Conservation (phyloP, 2,888 invertebrate species). For the Acrobasis suavella region DNA sequence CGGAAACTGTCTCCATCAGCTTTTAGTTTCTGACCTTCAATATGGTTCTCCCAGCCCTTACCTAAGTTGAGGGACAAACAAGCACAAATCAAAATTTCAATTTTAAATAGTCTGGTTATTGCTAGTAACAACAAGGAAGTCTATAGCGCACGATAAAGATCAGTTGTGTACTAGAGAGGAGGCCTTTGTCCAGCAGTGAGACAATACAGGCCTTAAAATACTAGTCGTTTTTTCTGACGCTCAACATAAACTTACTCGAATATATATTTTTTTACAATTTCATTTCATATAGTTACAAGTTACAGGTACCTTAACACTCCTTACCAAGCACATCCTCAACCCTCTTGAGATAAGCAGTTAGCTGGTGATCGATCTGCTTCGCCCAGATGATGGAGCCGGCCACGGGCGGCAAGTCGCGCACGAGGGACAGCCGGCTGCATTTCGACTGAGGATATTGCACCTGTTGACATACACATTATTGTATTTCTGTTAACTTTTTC, state of each 20-base stretch:
- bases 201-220: too few species aligned
- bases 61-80: conserved; percentile 67
- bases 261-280: too few species aligned
- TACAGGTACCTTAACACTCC: too few species aligned
- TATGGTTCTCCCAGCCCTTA: conserved; percentile 99
- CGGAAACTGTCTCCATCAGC: conserved; percentile 99
- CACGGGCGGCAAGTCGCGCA: conserved; percentile 97
- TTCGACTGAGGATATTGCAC: conserved; percentile 98
- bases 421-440: conserved; percentile 94
- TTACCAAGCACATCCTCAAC: conserved; percentile 98
- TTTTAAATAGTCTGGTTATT: too few species aligned
- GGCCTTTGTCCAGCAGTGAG: too few species aligned
- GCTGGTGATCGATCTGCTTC: conserved; percentile 98
- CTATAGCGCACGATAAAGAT: too few species aligned
- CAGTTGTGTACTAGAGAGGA: too few species aligned
- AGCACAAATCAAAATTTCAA: too few species aligned
- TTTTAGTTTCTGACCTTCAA: conserved; percentile 98
- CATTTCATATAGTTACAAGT: too few species aligned
- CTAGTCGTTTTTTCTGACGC: too few species aligned
- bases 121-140: too few species aligned
- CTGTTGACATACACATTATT: conserved; percentile 56
- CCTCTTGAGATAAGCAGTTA: conserved; percentile 96
- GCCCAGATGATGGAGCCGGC: conserved; percentile 99
- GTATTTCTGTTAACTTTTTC: background rate
- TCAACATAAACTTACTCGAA: too few species aligned